These are phyloP conservation scores for Peromyscus maniculatus DNA, from an alignment of 2,113 vertebrate genomes.

Conservation along the genomic window DNA sequence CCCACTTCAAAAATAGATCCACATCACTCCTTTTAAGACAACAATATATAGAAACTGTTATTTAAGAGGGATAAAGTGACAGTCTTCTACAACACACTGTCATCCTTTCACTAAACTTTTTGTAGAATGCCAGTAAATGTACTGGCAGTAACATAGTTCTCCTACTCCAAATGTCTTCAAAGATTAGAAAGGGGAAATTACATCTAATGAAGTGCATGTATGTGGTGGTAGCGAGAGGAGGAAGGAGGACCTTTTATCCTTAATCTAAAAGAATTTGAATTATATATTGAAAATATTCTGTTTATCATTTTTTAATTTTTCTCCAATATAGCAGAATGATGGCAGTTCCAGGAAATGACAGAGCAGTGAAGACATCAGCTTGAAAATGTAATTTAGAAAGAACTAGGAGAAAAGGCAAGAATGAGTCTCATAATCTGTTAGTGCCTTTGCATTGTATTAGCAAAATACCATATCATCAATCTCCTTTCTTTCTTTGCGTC, in stretches of 20 bases:
- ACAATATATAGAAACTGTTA: neutral
- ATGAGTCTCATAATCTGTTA: slow-evolving; percentile 84
- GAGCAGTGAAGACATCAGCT: slow-evolving; percentile 78
- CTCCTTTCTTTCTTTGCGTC: slow-evolving; percentile 83
- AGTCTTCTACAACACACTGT: neutral
- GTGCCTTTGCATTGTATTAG: slow-evolving; percentile 84
- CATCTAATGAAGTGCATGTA: slow-evolving; percentile 35
- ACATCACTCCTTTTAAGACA: slow-evolving; percentile 20
- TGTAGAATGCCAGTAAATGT: neutral
- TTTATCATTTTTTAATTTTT: slow-evolving; percentile 69
- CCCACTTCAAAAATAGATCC: neutral
- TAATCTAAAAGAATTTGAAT: slow-evolving; percentile 51
- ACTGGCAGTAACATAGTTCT: neutral
- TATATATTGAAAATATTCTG: slow-evolving; percentile 69
- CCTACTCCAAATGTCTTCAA: slow-evolving; percentile 19
- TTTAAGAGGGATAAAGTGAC: slow-evolving; percentile 29
- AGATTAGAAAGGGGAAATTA: slow-evolving; percentile 41
- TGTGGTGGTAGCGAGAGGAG: neutral
- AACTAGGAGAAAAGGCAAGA: slow-evolving; percentile 75
- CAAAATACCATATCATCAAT: slow-evolving; percentile 87
- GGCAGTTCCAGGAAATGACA: slow-evolving; percentile 78
- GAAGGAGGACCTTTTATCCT: slow-evolving; percentile 51
- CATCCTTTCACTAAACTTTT: neutral
- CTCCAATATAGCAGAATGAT: slow-evolving; percentile 81
- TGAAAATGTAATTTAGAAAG: slow-evolving; percentile 84